Base-by-base conservation (phyloP, 2,888 invertebrate species). In the Pachliopta kotzebuea region DNA sequence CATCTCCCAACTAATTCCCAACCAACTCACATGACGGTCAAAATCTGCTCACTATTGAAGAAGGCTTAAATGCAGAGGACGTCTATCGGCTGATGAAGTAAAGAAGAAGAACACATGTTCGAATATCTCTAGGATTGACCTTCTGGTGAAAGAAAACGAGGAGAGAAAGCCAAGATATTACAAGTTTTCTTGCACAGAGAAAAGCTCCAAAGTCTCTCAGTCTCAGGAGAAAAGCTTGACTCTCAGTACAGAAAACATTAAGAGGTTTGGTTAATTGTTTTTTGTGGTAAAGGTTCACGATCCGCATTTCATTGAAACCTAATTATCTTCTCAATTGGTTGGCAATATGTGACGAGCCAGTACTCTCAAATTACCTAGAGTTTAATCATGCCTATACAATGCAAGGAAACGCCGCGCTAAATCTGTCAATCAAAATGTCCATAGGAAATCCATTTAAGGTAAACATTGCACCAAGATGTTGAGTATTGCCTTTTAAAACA, bases 381-480 rank as follows among this genome's bases (percentile, higher is more conserved):
- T 20, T 49, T 49, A 63, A 55, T 54, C 49, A 24, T 49, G 42
- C 49, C 26, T 23, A 45, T 24, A 59, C 55, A 56, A 63, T 54
- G 49, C 49, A 59, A 63, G 59, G 55, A 59, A 63, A 56, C 29
- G 59, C 29, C 59, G 50, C 50, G 55, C 55, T 55, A 55, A 56
- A 63, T 59, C 55, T 17, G 59, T 37, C 63, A 59, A 23, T 63
- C 63, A 55, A 63, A 24, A 18, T 63, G 49, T 59, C 54, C 26
- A n/a, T 55, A 45, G 4, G 49, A 26, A 45, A 58, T 59, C 58
- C 29, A 21, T 55, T 59, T 54, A 59, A 20, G 20, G 31, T 58
- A 58, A 58, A 58, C 54, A 29, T 45, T 58, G 26, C 50, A 56
- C 49, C 20, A 20, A 23, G 50, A 52, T 9, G 31, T 52, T 56